Base-by-base conservation (phyloP, 2,113 vertebrate genomes). In the Erythrolamprus reginae region DNA sequence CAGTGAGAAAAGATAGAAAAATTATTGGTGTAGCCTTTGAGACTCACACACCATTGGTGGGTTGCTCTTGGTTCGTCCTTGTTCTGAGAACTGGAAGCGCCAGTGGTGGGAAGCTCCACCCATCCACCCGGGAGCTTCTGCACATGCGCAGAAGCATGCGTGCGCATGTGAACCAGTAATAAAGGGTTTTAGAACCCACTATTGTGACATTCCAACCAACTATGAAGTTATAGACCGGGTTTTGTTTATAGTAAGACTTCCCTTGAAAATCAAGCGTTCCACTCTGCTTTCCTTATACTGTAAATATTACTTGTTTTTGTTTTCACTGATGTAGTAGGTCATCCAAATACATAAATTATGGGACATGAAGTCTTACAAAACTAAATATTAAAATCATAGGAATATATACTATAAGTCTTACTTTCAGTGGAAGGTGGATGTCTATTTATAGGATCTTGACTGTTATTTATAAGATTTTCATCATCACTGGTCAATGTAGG, bases 331-430 rank as follows among this genome's bases (percentile, higher is more conserved):
- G n/a, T n/a, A n/a, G n/a, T 70, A 70, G n/a, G n/a, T 26, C n/a
- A 87, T 17, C 83, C 70, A 56, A 70, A 87, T 1, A 70, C 1
- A 92, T 55, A 10, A n/a, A 50, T 77, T 77, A 77, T 8, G 33
- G 38, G 65, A 38, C 33, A 38, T 2, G 65, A 33, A 65, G 28
- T n/a, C 58, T 65, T 65, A 65, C 33, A 87, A 21, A 55, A 88
- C 51, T n/a, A 28, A 87, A 33, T 45, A n/a, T n/a, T 65, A 26
- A 91, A 93, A 55, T 4, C 0, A 0, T 88, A 8, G 1, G 6
- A 88, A 94, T 87, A 28, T 10, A 15, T 24, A 77, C 17, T 15
- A 38, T 70, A 50, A 3, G 47, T 92, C 94, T 96, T 96, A 96
- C 95, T 95, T 84, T 92, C 91, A 83, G 92, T 53, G 83, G 90